Conservation (phyloP, 2,888 invertebrate genomes). For the Drosophila vallismaia region DNA sequence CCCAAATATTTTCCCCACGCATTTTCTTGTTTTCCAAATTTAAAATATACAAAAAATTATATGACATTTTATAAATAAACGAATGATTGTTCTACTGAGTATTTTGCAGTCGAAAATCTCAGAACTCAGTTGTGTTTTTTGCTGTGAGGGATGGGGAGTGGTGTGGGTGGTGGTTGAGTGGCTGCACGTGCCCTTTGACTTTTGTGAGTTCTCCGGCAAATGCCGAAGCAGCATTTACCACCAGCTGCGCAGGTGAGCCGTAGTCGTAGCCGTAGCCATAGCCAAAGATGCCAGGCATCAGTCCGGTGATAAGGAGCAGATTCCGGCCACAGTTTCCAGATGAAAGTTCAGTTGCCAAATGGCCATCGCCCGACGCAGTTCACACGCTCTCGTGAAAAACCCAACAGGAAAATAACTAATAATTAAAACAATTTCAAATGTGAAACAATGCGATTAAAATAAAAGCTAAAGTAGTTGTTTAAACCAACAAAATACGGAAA, state of each 20-base stretch:
- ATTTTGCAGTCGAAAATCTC: constrained; percentile 4
- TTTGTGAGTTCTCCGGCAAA: constrained; percentile 39
- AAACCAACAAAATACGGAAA: not conserved
- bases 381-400: constrained; percentile 12
- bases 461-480: not conserved
- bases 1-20: not conserved
- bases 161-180: constrained; percentile 56
- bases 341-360: constrained; percentile 62
- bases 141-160: not conserved
- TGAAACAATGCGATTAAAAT: not conserved
- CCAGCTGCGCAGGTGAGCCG: constrained; percentile 77
- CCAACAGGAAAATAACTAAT: not conserved
- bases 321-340: constrained; percentile 22
- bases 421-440: not conserved
- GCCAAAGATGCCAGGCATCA: constrained; percentile 9
- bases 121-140: constrained; percentile 11
- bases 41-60: constrained; percentile 3
- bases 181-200: constrained; percentile 74
- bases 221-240: constrained; percentile 64
- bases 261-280: not conserved
- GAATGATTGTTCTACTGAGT: constrained; percentile 10
- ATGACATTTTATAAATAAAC: constrained; percentile 18
- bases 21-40: constrained; percentile 5
- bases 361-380: constrained; percentile 57
- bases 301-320: constrained; percentile 21